phyloP scores from a whole-genome alignment of 2,113 vertebrate genomes.

The Thalassoma bifasciatum region DNA sequence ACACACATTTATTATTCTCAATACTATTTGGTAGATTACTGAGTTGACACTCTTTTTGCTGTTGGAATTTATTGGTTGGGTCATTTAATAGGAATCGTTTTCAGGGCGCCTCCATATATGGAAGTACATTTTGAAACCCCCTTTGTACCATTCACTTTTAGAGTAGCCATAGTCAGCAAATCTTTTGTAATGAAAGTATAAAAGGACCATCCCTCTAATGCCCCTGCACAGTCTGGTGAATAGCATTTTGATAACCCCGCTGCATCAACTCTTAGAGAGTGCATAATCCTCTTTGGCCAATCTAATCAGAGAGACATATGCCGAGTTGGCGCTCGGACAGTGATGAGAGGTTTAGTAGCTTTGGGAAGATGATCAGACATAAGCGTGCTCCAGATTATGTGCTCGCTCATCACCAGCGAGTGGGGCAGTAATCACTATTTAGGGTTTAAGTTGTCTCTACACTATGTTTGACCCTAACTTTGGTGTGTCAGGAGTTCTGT shows the following conservation, averaged over 20 bases:
- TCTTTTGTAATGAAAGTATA: conserved; percentile 47
- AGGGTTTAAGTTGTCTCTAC: conserved; percentile 33
- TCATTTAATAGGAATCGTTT: background rate
- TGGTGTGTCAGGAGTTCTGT: conserved; percentile 11
- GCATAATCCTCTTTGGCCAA: conserved; percentile 74
- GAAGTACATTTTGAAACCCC: background rate
- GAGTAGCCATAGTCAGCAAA: background rate
- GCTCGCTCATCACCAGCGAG: conserved; percentile 39
- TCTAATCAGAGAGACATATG: conserved; percentile 74
- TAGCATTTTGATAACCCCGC: conserved; percentile 54
- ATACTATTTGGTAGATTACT: background rate
- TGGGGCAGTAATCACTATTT: conserved; percentile 62
- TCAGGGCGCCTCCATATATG: background rate
- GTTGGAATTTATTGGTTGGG: background rate
- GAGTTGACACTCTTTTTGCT: background rate
- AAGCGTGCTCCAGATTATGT: conserved; percentile 60
- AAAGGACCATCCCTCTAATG: conserved; percentile 29
- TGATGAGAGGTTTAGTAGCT: conserved; percentile 69
- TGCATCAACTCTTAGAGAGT: conserved; percentile 59
- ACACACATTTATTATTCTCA: too few species aligned
- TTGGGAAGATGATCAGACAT: conserved; percentile 66
- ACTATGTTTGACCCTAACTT: conserved; percentile 36
- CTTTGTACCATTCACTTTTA: background rate
- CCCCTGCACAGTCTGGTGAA: conserved; percentile 32
- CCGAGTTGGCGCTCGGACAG: conserved; percentile 46